A percentile compares a stretch with the other conserved stretches of the same genome.
Conservation (phyloP, 2,888 invertebrate species). For the Mimumesa dahlbomi region DNA sequence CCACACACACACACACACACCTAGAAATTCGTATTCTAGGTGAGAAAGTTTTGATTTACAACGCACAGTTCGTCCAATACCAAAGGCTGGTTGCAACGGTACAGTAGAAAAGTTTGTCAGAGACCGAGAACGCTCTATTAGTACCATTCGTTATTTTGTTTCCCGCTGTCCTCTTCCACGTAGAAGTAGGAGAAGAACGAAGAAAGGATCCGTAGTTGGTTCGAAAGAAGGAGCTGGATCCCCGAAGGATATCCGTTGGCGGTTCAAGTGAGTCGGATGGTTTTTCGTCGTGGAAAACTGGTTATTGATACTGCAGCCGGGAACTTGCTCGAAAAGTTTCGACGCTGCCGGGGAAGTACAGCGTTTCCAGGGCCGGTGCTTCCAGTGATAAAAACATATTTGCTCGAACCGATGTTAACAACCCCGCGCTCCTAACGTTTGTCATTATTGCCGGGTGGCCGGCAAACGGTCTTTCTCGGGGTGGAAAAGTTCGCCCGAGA, state of each 20-base stretch:
- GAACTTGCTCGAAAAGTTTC: slow-evolving; percentile 55
- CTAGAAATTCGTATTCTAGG: slow-evolving; percentile 41
- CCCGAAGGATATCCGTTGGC: slow-evolving; percentile 63
- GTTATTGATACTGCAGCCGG: slow-evolving; percentile 67
- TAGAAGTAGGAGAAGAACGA: slow-evolving; percentile 43
- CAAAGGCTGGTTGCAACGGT: slow-evolving; percentile 6
- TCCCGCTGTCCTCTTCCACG: slow-evolving; percentile 28
- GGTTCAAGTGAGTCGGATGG: slow-evolving; percentile 60
- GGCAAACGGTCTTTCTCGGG: background rate
- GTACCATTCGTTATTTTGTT: slow-evolving; percentile 71
- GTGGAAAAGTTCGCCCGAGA: slow-evolving; percentile 17
- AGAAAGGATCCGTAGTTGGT: slow-evolving; percentile 48
- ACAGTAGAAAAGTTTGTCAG: slow-evolving; percentile 55
- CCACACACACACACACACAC: slow-evolving; percentile 45
- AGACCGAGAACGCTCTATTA: slow-evolving; percentile 68
- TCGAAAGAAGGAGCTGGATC: slow-evolving; percentile 41
- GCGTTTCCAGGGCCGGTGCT: slow-evolving; percentile 17
- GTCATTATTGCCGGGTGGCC: slow-evolving; percentile 41
- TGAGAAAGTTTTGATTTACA: slow-evolving; percentile 70
- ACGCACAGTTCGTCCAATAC: slow-evolving; percentile 50
- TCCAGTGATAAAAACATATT: slow-evolving; percentile 73
- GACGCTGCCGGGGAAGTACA: background rate
- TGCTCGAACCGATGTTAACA: slow-evolving; percentile 69
- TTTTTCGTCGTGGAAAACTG: slow-evolving; percentile 65
- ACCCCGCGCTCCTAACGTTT: slow-evolving; percentile 57